These are phyloP conservation scores for Carposina sasakii DNA, from an alignment of 1,140 invertebrate genomes.

Conservation along the genomic window DNA sequence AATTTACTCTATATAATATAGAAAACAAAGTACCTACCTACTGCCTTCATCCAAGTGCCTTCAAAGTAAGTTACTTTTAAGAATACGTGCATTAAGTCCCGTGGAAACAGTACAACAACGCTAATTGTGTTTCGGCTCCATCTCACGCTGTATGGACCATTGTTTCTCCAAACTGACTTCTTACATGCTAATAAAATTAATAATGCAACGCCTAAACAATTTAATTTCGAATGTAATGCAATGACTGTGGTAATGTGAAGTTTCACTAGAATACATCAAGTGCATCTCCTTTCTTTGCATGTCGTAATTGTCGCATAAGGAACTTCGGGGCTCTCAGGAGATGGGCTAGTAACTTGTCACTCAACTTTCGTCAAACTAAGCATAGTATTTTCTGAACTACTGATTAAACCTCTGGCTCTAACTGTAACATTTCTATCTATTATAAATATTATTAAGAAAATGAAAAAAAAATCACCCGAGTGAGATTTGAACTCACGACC, in stretches of 20 bases:
- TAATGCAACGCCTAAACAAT: not conserved
- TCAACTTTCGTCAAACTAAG: too few species aligned
- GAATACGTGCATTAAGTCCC: not conserved
- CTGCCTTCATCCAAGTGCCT: not conserved
- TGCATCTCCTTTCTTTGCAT: not conserved
- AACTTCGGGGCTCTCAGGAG: too few species aligned
- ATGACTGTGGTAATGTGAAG: not conserved
- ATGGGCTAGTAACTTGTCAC: too few species aligned
- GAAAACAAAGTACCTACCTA: not conserved
- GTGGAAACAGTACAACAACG: constrained; percentile 7
- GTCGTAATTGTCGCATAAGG: not conserved
- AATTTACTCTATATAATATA: not conserved
- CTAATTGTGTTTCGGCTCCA: constrained; percentile 17
- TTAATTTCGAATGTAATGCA: not conserved
- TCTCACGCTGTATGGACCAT: constrained; percentile 31
- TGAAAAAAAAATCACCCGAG: too few species aligned
- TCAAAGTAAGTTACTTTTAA: not conserved
- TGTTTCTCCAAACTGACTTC: constrained; percentile 20
- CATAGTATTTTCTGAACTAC: too few species aligned
- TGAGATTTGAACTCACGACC: too few species aligned
- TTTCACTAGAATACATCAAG: not conserved
- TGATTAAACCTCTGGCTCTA: too few species aligned
- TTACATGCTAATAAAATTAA: constrained; percentile 8
- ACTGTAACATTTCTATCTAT: too few species aligned
- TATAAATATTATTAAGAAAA: too few species aligned